Conservation (phyloP, 1,140 invertebrate species). For the Drosophila nigromelanica region DNA sequence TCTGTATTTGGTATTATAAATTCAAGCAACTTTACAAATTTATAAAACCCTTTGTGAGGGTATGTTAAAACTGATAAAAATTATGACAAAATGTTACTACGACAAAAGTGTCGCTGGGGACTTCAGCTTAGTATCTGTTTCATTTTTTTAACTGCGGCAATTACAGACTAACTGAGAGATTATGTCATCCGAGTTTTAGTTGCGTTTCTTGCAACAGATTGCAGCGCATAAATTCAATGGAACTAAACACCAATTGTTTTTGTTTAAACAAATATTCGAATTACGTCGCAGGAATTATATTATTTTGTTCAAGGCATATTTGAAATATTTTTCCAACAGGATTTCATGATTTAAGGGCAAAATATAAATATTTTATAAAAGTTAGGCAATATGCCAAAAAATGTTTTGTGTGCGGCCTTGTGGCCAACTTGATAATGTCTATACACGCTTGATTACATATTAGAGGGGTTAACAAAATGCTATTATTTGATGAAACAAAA, state of each 20-base stretch:
- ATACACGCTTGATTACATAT: conserved; percentile 33
- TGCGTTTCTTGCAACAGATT: conserved; percentile 5
- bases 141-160: neutral
- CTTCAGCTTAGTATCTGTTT: conserved; percentile 2
- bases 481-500: neutral
- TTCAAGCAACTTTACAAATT: neutral
- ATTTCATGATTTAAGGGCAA: conserved; percentile 5
- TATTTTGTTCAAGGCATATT: neutral
- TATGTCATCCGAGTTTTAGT: conserved; percentile 14
- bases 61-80: conserved; percentile 1
- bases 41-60: neutral
- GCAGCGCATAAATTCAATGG: neutral
- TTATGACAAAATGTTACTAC: neutral
- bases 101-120: neutral
- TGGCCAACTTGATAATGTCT: conserved; percentile 34
- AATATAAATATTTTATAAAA: conserved; percentile 1
- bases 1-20: too few species aligned
- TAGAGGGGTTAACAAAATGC: neutral
- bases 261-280: conserved; percentile 17
- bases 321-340: too few species aligned
- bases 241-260: conserved; percentile 13
- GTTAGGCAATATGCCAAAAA: conserved; percentile 24
- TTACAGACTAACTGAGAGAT: conserved; percentile 2
- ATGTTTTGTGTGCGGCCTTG: conserved; percentile 19
- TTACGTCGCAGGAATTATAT: conserved; percentile 22